phyloP scores from a whole-genome alignment of 1,140 invertebrate genomes.

The Belonocnema kinseyi region DNA sequence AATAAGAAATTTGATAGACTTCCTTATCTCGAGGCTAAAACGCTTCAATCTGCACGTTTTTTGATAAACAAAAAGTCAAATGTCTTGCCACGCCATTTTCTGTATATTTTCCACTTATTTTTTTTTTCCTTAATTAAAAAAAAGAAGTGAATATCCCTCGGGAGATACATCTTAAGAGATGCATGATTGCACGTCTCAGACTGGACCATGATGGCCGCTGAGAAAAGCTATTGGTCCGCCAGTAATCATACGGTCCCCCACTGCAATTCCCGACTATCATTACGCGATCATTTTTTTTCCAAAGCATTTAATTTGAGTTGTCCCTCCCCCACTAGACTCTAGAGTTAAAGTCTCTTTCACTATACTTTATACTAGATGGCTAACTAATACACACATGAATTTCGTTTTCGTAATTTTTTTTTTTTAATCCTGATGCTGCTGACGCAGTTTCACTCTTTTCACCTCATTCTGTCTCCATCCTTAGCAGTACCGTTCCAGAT shows the following conservation, averaged over 20 bases:
- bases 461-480: not conserved
- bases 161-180: slow-evolving; percentile 11
- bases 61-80: too few species aligned
- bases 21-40: too few species aligned
- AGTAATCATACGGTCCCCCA: slow-evolving; percentile 62
- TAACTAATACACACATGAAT: not conserved
- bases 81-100: too few species aligned
- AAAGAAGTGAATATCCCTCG: slow-evolving; percentile 3
- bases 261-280: slow-evolving; percentile 55
- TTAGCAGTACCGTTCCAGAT: not conserved
- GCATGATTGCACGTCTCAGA: slow-evolving; percentile 66
- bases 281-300: slow-evolving; percentile 58
- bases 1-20: too few species aligned
- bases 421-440: not conserved
- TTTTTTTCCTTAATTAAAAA: too few species aligned
- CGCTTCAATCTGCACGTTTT: too few species aligned
- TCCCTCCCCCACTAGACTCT: slow-evolving; percentile 46
- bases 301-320: slow-evolving; percentile 58
- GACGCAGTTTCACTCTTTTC: not conserved
- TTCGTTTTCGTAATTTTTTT: not conserved
- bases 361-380: slow-evolving; percentile 4
- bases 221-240: slow-evolving; percentile 62
- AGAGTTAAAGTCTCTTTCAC: not conserved
- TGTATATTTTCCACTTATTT: too few species aligned
- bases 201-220: slow-evolving; percentile 68